phyloP scores from a whole-genome alignment of 2,113 vertebrate genomes.

The Ardeotis arabs region DNA sequence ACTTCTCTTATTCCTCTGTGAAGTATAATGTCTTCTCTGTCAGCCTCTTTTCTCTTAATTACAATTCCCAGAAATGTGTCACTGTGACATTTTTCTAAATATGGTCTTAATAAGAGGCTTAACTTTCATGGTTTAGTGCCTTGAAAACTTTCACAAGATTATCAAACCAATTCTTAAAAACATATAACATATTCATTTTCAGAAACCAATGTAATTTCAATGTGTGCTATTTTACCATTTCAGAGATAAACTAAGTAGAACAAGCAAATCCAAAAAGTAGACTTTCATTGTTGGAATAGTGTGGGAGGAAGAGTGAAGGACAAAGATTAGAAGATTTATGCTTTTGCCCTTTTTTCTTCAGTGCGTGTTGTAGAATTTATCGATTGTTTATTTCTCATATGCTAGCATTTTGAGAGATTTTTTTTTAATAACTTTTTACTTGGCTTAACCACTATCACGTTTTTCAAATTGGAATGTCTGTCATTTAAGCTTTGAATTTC shows the following conservation, averaged over 20 bases:
- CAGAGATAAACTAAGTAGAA: conserved; percentile 10
- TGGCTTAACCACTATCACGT: background rate
- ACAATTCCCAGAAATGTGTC: conserved; percentile 27
- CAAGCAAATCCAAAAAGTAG: background rate
- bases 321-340: background rate
- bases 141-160: conserved; percentile 14
- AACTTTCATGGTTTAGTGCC: background rate
- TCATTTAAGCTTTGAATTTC: background rate
- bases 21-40: background rate
- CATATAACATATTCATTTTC: background rate
- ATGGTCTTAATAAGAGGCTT: conserved; percentile 11
- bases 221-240: background rate
- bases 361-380: background rate
- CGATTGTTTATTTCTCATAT: background rate
- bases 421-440: background rate
- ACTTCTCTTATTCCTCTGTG: conserved; percentile 3
- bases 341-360: background rate
- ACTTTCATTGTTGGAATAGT: background rate
- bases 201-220: background rate
- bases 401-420: background rate
- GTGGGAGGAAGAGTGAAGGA: background rate
- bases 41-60: conserved; percentile 10
- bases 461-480: background rate
- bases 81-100: conserved; percentile 53
- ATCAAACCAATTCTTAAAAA: conserved; percentile 2